Percentiles rank a stretch among this genome's conserved stretches.
Evolutionary conservation across 2,113 vertebrate species (phyloP).

Genomic region (Microtus pennsylvanicus): DNA sequence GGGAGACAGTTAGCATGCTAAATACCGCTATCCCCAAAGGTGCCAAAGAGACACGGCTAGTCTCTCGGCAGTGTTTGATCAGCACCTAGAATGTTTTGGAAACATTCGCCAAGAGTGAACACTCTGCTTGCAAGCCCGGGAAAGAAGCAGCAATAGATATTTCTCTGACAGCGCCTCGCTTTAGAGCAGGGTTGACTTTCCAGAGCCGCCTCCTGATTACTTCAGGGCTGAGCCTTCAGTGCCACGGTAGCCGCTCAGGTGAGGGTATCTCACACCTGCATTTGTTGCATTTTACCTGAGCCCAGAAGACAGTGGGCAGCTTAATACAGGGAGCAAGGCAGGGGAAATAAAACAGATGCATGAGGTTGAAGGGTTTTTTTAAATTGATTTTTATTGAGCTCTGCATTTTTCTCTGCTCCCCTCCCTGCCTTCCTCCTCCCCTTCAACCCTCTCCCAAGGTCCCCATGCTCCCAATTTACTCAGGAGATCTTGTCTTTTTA

Average conservation of each 20-base stretch:
- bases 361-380: not conserved
- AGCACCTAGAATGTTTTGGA: not conserved
- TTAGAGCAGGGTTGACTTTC: not conserved
- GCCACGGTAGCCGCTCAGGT: fast-evolving
- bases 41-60: not conserved
- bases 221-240: not conserved
- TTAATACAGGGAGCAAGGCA: not conserved
- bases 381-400: too few relatives aligned
- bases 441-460: too few relatives aligned
- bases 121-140: not conserved
- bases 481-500: too few relatives aligned
- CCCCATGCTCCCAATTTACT: too few relatives aligned
- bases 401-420: too few relatives aligned
- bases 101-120: not conserved
- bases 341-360: not conserved
- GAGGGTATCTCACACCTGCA: not conserved
- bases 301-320: not conserved
- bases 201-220: not conserved
- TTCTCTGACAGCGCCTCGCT: not conserved
- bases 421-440: too few relatives aligned
- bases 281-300: not conserved
- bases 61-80: not conserved
- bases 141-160: too few relatives aligned
- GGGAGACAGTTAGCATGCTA: not conserved
- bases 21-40: not conserved